Evolutionary conservation across 30 jellyfish, hydroid and myxozoan species (phyloP).

Genomic region (Chironex yamaguchii): DNA sequence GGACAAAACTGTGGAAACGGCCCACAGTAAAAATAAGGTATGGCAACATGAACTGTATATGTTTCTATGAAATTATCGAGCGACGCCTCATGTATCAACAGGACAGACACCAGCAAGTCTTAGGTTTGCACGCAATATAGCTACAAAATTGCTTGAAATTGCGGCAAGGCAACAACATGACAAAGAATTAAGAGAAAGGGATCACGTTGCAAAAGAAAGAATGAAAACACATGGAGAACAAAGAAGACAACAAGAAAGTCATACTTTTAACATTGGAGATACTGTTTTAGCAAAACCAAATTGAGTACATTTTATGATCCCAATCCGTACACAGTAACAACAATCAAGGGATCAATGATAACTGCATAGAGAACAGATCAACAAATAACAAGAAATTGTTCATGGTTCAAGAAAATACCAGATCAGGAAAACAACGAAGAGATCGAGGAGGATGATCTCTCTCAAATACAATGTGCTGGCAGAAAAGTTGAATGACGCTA

Average conservation of each 20-base stretch:
- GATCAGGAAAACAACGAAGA: too few species aligned
- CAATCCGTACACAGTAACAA: not conserved
- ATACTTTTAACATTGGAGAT: slow-evolving; percentile 7
- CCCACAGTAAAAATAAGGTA: not conserved
- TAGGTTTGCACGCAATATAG: too few species aligned
- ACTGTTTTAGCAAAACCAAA: slow-evolving; percentile 20
- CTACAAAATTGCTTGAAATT: too few species aligned
- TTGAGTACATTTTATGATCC: not conserved
- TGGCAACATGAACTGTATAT: not conserved
- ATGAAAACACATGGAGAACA: not conserved
- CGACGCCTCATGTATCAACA: slow-evolving; percentile 9
- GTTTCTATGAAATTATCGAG: slow-evolving; percentile 9
- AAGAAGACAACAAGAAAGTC: too few species aligned
- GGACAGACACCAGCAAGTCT: too few species aligned
- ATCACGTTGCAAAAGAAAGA: not conserved
- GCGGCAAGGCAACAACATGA: too few species aligned
- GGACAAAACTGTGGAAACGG: slow-evolving; percentile 18
- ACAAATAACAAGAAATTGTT: slow-evolving; percentile 7
- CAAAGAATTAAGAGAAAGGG: too few species aligned
- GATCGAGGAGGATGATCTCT: too few species aligned
- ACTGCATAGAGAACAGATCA: slow-evolving; percentile 2
- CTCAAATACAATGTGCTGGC: too few species aligned
- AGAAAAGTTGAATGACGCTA: too few species aligned
- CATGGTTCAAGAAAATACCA: slow-evolving; percentile 7
- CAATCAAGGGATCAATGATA: slow-evolving; percentile 23